Evolutionary conservation across 2,113 vertebrate species (phyloP).

Genomic region (Brienomyrus longianalis): DNA sequence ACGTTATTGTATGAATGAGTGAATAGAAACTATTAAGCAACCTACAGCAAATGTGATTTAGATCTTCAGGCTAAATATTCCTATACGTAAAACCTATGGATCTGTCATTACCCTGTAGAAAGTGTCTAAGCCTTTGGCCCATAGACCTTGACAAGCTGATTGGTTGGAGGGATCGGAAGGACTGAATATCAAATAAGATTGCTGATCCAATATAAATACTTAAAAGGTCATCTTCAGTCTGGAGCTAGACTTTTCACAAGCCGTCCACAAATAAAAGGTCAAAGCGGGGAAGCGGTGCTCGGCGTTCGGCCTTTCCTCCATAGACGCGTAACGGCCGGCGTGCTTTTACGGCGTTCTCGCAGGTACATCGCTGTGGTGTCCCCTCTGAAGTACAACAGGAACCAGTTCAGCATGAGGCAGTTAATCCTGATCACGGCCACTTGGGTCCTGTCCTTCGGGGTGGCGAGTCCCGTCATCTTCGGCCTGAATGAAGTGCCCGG

Average conservation of each 20-base stretch:
- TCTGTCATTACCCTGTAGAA: background rate
- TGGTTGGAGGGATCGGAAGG: background rate
- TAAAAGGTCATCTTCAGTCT: background rate
- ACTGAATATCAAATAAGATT: background rate
- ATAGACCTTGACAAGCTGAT: background rate
- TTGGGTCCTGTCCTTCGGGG: slow-evolving; percentile 59
- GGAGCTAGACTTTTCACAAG: background rate
- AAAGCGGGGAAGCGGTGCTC: background rate
- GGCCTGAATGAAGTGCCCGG: slow-evolving; percentile 57
- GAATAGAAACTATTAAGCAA: background rate
- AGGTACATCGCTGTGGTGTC: slow-evolving; percentile 64
- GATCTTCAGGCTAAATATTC: background rate
- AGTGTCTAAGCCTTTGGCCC: background rate
- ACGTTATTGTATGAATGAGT: background rate
- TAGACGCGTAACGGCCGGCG: too few species aligned
- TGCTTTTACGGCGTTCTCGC: background rate
- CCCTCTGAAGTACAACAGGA: slow-evolving; percentile 64
- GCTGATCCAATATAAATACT: background rate
- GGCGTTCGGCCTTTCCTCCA: background rate
- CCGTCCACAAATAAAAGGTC: background rate
- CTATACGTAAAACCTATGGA: background rate
- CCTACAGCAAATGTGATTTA: background rate
- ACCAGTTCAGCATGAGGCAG: slow-evolving; percentile 63
- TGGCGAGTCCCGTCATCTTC: slow-evolving; percentile 62
- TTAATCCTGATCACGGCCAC: slow-evolving; percentile 57